Evolutionary conservation across 2,888 invertebrate genomes (phyloP).

Genomic region (Mylabris sibirica): DNA sequence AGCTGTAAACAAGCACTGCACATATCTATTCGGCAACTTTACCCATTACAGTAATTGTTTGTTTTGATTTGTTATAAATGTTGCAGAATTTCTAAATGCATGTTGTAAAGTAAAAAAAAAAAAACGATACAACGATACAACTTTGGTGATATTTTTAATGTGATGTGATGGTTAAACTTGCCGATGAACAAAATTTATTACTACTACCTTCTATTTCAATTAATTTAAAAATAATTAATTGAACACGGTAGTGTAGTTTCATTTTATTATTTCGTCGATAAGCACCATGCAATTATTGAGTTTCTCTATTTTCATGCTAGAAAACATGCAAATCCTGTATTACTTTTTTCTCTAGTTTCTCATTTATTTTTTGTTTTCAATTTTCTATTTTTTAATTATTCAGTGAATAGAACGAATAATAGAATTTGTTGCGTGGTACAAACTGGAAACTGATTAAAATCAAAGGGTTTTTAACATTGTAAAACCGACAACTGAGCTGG

Average conservation of each 20-base stretch:
- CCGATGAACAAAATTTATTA: neutral
- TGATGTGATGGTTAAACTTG: too few species aligned
- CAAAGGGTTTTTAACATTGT: neutral
- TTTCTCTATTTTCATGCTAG: neutral
- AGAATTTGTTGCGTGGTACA: neutral
- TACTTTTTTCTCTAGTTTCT: neutral
- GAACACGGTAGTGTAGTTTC: neutral
- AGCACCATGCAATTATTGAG: conserved; percentile 6
- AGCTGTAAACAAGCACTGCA: neutral
- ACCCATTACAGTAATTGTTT: neutral
- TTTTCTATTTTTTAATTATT: neutral
- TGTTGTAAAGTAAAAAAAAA: neutral
- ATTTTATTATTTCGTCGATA: neutral
- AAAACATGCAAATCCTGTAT: neutral
- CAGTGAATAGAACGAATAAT: neutral
- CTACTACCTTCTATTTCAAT: neutral
- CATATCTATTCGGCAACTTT: neutral
- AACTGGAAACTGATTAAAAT: neutral
- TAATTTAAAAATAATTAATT: conserved; percentile 9
- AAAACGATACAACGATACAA: neutral
- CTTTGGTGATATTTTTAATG: neutral
- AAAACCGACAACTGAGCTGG: neutral
- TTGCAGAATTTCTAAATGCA: neutral
- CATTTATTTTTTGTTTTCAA: neutral
- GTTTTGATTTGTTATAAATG: neutral